These are phyloP conservation scores for Calephelis perditalis DNA, from an alignment of 2,888 invertebrate genomes.

Conservation along the genomic window DNA sequence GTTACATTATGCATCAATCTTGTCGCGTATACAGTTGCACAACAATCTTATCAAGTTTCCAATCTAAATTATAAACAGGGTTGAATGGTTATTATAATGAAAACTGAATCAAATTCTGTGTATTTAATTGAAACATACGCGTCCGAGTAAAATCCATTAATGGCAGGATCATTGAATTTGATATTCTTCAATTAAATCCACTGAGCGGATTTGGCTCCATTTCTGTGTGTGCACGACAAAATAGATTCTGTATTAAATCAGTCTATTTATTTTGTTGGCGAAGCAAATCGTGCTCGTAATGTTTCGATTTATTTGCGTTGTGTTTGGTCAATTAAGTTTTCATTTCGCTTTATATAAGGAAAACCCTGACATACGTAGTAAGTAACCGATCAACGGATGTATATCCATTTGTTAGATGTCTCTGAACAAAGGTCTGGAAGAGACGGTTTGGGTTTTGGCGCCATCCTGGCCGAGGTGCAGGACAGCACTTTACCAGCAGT, in stretches of 20 bases:
- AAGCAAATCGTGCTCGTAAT: constrained; percentile 15
- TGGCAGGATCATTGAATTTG: constrained; percentile 21
- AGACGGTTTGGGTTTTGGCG: too few species aligned
- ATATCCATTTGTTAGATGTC: too few species aligned
- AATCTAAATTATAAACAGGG: too few species aligned
- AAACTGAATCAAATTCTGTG: constrained; percentile 14
- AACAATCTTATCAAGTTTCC: too few species aligned
- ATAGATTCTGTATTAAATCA: constrained; percentile 19
- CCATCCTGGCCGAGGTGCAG: too few species aligned
- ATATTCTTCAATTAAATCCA: constrained; percentile 23
- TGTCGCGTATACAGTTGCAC: too few species aligned
- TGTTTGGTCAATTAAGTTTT: constrained; percentile 13
- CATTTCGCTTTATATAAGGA: constrained; percentile 4
- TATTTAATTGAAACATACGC: constrained; percentile 22
- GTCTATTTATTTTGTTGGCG: constrained; percentile 15
- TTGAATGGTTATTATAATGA: too few species aligned
- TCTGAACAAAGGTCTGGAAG: too few species aligned
- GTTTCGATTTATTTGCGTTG: constrained; percentile 10
- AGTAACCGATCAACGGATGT: too few species aligned
- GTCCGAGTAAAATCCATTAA: constrained; percentile 21
- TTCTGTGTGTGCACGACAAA: constrained; percentile 11
- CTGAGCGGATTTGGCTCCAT: constrained; percentile 17
- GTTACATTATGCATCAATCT: too few species aligned
- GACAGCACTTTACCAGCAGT: too few species aligned
- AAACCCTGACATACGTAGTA: not conserved